A percentile compares a stretch with the other conserved stretches of the same genome.
phyloP scores from a whole-genome alignment of 2,113 vertebrate species.

The Lepisosteus oculatus region DNA sequence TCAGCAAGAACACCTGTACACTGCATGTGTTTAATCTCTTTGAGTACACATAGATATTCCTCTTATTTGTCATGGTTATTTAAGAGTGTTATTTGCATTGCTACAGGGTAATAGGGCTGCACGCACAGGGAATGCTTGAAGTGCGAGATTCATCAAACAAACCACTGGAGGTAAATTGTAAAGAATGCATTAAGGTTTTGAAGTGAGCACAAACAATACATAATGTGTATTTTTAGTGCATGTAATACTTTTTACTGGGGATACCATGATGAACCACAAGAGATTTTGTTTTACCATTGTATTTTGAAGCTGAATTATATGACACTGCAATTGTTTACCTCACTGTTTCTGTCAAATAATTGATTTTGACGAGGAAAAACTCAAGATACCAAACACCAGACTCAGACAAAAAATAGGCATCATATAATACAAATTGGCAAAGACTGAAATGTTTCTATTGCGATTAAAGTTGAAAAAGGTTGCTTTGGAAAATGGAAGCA shows the following conservation, averaged over 20 bases:
- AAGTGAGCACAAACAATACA: background rate
- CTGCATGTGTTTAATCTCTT: conserved; percentile 5
- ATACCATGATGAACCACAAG: background rate
- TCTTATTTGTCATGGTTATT: background rate
- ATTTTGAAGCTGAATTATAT: too few species aligned
- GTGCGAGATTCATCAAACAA: background rate
- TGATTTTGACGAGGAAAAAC: too few species aligned
- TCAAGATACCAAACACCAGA: too few species aligned
- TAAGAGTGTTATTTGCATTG: background rate
- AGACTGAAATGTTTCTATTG: too few species aligned
- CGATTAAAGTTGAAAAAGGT: too few species aligned
- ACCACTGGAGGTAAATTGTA: conserved; percentile 3
- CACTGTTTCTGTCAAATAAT: too few species aligned
- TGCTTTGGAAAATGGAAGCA: too few species aligned
- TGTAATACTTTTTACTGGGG: background rate
- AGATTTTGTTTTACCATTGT: too few species aligned
- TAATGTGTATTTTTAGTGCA: background rate
- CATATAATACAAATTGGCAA: too few species aligned
- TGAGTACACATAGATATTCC: conserved; percentile 3
- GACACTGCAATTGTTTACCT: too few species aligned
- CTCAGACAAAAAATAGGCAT: too few species aligned
- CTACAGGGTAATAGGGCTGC: background rate
- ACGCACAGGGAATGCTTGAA: background rate
- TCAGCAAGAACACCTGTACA: conserved; percentile 2
- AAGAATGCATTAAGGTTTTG: background rate